Conservation (phyloP, 2,888 invertebrate species). For the Helleia helle region DNA sequence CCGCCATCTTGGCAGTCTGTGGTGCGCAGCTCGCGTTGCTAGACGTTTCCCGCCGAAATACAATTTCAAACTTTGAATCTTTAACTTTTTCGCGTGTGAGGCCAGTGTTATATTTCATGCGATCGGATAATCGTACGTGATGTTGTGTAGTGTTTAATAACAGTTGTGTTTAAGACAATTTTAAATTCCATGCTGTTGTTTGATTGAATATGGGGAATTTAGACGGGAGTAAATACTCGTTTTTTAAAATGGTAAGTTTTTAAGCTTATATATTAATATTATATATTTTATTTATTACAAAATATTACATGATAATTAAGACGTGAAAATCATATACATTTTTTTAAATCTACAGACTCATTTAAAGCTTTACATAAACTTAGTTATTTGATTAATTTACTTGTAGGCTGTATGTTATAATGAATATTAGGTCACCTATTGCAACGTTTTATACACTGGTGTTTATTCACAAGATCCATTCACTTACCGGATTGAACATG, state of each 20-base stretch:
- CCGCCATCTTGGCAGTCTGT: constrained; percentile 70
- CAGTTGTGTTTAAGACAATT: constrained; percentile 44
- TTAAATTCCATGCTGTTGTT: constrained; percentile 32
- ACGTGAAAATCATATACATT: too few relatives aligned
- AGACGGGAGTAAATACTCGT: constrained; percentile 44
- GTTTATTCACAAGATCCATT: too few relatives aligned
- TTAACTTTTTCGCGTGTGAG: constrained; percentile 41
- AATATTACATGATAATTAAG: too few relatives aligned
- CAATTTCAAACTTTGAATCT: constrained; percentile 41
- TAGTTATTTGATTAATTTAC: too few relatives aligned
- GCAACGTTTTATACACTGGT: too few relatives aligned
- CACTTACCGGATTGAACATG: too few relatives aligned
- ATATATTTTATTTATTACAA: background rate
- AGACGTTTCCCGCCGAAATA: constrained; percentile 61
- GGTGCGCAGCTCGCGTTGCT: constrained; percentile 56
- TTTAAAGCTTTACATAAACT: too few relatives aligned
- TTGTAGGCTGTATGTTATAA: too few relatives aligned
- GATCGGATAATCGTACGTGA: constrained; percentile 23
- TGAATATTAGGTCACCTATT: too few relatives aligned
- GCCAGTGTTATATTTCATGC: constrained; percentile 37
- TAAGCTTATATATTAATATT: constrained; percentile 11
- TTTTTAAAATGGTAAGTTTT: constrained; percentile 57
- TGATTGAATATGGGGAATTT: constrained; percentile 49
- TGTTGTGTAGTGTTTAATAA: constrained; percentile 61
- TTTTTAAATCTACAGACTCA: too few relatives aligned